These are phyloP conservation scores for Drosophila silvestris DNA, from an alignment of 2,888 invertebrate species.

Conservation along the genomic window DNA sequence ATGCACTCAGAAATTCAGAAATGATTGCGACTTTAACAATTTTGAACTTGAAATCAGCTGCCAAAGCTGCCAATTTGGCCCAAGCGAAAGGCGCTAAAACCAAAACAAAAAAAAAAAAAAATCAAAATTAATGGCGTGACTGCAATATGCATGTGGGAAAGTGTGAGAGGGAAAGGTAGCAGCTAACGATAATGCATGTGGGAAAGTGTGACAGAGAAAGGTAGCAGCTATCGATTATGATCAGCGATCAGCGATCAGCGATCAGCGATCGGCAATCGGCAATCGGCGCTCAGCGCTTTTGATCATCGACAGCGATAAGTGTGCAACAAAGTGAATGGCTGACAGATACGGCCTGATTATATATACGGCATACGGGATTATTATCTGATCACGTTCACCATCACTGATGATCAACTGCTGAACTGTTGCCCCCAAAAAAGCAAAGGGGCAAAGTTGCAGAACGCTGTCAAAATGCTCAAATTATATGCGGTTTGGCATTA, in stretches of 20 bases:
- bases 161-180: constrained; percentile 9
- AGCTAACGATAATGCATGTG: constrained; percentile 13
- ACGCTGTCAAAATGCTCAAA: not conserved
- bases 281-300: not conserved
- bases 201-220: constrained; percentile 9
- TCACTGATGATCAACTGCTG: not conserved
- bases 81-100: constrained; percentile 51
- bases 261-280: not conserved
- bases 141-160: constrained; percentile 25
- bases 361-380: constrained; percentile 2
- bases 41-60: constrained; percentile 69
- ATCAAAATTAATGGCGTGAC: constrained; percentile 32
- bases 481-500: not conserved
- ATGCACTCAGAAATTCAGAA: constrained; percentile 46
- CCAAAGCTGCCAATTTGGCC: constrained; percentile 46
- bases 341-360: constrained; percentile 16
- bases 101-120: not conserved
- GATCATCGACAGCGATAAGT: constrained; percentile 42
- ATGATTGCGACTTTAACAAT: constrained; percentile 51
- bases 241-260: constrained; percentile 16
- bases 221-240: constrained; percentile 26
- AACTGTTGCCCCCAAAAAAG: not conserved
- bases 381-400: constrained; percentile 8
- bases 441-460: not conserved
- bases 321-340: constrained; percentile 31